Evolutionary conservation across 2,888 invertebrate species (phyloP).

Genomic region (Epirrhoe alternata): DNA sequence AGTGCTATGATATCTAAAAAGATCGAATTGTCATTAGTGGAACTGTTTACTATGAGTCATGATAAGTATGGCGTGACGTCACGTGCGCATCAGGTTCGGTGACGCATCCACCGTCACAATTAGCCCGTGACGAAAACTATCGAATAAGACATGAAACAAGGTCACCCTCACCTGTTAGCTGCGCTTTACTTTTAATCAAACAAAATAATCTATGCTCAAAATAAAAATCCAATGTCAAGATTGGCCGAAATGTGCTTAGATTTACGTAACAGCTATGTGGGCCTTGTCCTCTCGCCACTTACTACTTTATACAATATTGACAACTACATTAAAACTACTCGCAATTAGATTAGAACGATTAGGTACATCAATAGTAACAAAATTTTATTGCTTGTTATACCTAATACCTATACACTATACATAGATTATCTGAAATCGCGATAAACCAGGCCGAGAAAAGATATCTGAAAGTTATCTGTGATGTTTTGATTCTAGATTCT

Average conservation of each 20-base stretch:
- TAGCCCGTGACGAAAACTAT: constrained; percentile 16
- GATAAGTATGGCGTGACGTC: constrained; percentile 20
- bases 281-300: too few relatives aligned
- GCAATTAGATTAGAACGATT: too few relatives aligned
- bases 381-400: not conserved
- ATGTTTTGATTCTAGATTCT: not conserved
- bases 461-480: not conserved
- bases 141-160: not conserved
- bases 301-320: too few relatives aligned
- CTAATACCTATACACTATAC: not conserved
- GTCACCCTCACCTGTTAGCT: not conserved
- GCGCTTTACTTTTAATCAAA: too few relatives aligned
- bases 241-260: too few relatives aligned
- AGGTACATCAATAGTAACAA: too few relatives aligned
- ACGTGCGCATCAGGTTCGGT: constrained; percentile 7
- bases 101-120: constrained; percentile 19
- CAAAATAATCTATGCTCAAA: too few relatives aligned
- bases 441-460: not conserved
- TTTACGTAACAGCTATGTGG: too few relatives aligned
- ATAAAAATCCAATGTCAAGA: too few relatives aligned
- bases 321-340: too few relatives aligned
- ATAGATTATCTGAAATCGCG: not conserved
- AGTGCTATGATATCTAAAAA: constrained; percentile 18
- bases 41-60: constrained; percentile 23
- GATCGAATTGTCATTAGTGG: constrained; percentile 18